Conservation (phyloP, 2,113 vertebrate genomes). For the Dolichotis patagonum region DNA sequence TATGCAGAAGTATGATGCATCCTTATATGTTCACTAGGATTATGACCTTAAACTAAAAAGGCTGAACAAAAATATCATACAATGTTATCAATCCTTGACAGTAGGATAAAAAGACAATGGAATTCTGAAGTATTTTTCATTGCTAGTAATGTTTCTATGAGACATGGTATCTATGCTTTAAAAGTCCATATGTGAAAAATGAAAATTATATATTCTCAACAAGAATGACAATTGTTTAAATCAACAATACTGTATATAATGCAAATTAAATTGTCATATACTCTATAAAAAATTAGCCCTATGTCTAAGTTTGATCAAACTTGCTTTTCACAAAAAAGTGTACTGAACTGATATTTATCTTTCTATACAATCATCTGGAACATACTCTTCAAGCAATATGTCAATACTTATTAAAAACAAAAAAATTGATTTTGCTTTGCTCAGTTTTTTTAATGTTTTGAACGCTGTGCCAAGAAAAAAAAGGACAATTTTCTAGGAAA, state of each 20-base stretch:
- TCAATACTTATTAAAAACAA: constrained; percentile 11
- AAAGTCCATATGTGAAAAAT: not conserved
- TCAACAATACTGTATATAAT: not conserved
- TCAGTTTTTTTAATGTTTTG: not conserved
- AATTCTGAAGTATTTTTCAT: not conserved
- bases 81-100: not conserved
- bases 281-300: not conserved
- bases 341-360: constrained; percentile 4
- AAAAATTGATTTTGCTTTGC: constrained; percentile 28
- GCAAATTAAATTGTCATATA: not conserved
- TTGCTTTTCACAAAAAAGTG: not conserved
- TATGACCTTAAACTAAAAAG: not conserved
- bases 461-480: not conserved
- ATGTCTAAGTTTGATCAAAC: not conserved
- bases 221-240: not conserved
- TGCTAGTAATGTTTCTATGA: constrained; percentile 35
- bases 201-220: not conserved
- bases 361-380: not conserved
- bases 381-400: not conserved
- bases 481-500: not conserved
- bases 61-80: not conserved
- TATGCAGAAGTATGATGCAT: not conserved
- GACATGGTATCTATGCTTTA: not conserved
- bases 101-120: not conserved
- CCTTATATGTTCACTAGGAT: not conserved